A percentile compares a stretch with the other conserved stretches of the same genome.
Conservation (phyloP, 2,888 invertebrate genomes). For the Agrotis segetum region DNA sequence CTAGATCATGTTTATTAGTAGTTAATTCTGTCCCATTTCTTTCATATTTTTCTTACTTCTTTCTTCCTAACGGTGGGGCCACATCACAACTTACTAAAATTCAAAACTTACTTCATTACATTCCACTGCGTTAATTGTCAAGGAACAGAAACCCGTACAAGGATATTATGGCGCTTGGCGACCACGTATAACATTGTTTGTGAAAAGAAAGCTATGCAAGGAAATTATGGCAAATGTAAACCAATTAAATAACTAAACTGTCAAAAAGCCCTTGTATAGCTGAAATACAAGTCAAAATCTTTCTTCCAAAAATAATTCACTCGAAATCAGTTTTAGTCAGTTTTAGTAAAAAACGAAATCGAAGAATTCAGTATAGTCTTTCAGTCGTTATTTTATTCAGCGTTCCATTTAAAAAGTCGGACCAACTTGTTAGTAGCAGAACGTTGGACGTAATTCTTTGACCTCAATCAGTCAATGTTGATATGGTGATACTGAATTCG, state of each 20-base stretch:
- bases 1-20: neutral
- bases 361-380: neutral
- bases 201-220: too few relatives aligned
- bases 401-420: neutral
- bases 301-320: too few relatives aligned
- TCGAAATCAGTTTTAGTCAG: neutral
- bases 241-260: too few relatives aligned
- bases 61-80: slow-evolving; percentile 59
- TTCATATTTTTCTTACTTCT: slow-evolving; percentile 58
- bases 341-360: too few relatives aligned
- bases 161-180: too few relatives aligned
- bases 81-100: slow-evolving; percentile 29
- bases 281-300: too few relatives aligned
- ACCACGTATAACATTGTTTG: too few relatives aligned
- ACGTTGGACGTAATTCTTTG: slow-evolving; percentile 12
- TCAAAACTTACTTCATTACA: neutral
- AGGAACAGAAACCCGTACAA: neutral
- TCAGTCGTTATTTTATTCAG: slow-evolving; percentile 5
- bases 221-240: too few relatives aligned
- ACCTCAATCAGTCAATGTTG: slow-evolving; percentile 36
- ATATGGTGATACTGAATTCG: slow-evolving; percentile 5
- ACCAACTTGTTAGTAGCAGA: slow-evolving; percentile 22
- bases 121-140: neutral
- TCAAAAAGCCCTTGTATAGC: too few relatives aligned
- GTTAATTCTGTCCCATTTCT: slow-evolving; percentile 17